Percentiles rank a stretch among this genome's conserved stretches.
Evolutionary conservation across 2,888 invertebrate genomes (phyloP).

Genomic region (Teleogryllus oceanicus): DNA sequence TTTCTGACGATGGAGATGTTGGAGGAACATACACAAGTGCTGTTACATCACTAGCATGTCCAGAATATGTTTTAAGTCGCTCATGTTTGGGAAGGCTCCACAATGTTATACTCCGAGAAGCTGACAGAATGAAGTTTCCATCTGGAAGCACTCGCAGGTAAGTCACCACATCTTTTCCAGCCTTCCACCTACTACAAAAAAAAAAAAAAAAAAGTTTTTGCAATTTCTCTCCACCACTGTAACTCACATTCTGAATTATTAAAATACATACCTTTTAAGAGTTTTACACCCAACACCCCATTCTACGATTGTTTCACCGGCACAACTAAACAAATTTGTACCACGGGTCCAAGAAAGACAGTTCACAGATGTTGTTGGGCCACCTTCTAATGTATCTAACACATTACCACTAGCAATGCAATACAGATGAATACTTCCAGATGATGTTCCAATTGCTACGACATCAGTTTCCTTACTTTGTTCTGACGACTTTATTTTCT

Average conservation of each 20-base stretch:
- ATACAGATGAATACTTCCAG: slow-evolving; percentile 69
- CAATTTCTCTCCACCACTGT: background rate
- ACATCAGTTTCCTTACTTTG: slow-evolving; percentile 48
- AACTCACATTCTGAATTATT: background rate
- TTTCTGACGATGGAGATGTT: slow-evolving; percentile 42
- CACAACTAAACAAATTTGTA: slow-evolving; percentile 55
- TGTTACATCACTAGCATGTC: slow-evolving; percentile 59
- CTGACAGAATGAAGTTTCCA: slow-evolving; percentile 44
- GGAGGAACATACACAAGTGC: slow-evolving; percentile 47
- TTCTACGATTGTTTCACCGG: slow-evolving; percentile 55
- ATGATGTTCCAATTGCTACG: slow-evolving; percentile 69
- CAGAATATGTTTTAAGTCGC: slow-evolving; percentile 60
- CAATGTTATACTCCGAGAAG: slow-evolving; percentile 54
- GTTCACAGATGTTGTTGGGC: slow-evolving; percentile 48
- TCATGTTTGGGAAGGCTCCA: slow-evolving; percentile 61
- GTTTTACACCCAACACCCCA: slow-evolving; percentile 53
- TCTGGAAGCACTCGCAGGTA: slow-evolving; percentile 59
- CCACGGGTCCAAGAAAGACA: slow-evolving; percentile 57
- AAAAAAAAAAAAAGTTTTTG: background rate
- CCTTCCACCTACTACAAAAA: slow-evolving; percentile 62
- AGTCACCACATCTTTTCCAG: slow-evolving; percentile 57
- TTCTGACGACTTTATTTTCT: slow-evolving; percentile 48
- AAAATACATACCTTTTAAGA: slow-evolving; percentile 50
- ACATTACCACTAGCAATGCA: slow-evolving; percentile 64
- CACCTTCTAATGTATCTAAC: slow-evolving; percentile 56